These are phyloP conservation scores for Lagodon rhomboides DNA, from an alignment of 2,797 vertebrate species.

Conservation along the genomic window DNA sequence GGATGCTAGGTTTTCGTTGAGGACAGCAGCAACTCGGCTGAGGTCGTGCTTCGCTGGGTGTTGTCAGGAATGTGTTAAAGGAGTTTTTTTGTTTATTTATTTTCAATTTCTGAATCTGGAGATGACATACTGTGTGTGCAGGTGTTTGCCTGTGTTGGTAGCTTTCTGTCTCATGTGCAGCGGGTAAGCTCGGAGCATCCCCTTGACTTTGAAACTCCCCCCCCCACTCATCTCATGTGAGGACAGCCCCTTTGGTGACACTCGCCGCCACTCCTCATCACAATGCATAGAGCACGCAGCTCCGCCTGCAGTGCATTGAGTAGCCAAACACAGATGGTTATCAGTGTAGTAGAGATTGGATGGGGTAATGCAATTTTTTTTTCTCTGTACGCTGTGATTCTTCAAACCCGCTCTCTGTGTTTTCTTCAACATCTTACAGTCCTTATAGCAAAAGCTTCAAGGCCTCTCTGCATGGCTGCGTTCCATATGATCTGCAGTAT, in stretches of 20 bases:
- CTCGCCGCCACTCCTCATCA: conserved; percentile 63
- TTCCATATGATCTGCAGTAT: conserved; percentile 26
- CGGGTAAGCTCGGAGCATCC: conserved; percentile 46
- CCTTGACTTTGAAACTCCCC: conserved; percentile 79
- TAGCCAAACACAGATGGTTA: conserved; percentile 77
- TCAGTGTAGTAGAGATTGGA: conserved; percentile 69
- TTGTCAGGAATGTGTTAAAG: conserved; percentile 37
- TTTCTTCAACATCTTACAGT: conserved; percentile 43
- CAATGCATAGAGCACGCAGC: conserved; percentile 63
- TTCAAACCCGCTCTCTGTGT: conserved; percentile 25
- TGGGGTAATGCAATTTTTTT: conserved; percentile 56
- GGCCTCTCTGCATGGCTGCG: conserved; percentile 28
- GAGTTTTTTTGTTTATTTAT: background rate
- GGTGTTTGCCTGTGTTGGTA: conserved; percentile 27
- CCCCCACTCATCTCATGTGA: conserved; percentile 47
- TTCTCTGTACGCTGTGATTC: conserved; percentile 29
- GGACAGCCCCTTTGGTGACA: conserved; percentile 57
- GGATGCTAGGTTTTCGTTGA: conserved; percentile 43
- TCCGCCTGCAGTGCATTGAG: conserved; percentile 55
- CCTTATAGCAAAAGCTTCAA: conserved; percentile 42
- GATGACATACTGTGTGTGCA: conserved; percentile 16
- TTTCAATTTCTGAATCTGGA: background rate
- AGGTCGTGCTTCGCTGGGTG: conserved; percentile 18
- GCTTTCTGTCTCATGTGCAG: conserved; percentile 22
- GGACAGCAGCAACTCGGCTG: conserved; percentile 13